Evolutionary conservation across 1,140 invertebrate genomes (phyloP), one percentile per base, ranked within the genome.

Genomic region (Marisa cornuarietis): DNA sequence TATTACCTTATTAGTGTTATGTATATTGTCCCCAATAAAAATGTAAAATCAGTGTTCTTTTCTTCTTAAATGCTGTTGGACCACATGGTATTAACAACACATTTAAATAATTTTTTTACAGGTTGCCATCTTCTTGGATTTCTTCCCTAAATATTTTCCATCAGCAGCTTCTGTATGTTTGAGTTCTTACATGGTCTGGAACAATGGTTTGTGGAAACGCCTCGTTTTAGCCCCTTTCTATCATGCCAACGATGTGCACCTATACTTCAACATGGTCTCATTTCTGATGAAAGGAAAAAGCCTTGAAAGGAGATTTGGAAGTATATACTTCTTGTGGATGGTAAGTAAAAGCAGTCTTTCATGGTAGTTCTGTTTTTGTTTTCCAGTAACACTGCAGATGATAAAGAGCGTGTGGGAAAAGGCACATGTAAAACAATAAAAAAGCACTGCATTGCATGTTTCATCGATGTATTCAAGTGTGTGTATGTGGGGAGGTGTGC

Each of bases 251-350:
- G 94, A 95, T 83, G 93, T 94, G 93, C 94, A 95, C 90, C 91
- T 95, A 0, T 95, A 95, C 86, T 95, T 94, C 86, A 95, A 95
- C 84, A 95, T 95, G 94, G 88, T 93, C 22, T 95, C 94, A 4
- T 93, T 95, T 63, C 88, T 95, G 14, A 88, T 93, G 42, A 95
- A 95, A 91, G 94, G 94, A 14, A 88, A 89, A 18, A 80, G 78
- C 49, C 80, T 92, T 4, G 94, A 95, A 86, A 90, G 88, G 11
- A 90, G 91, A 81, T 93, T 93, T 84, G 93, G 93, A 24, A 92
- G 91, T 76, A 52, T 83, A 1, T 94, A 94, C 86, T 95, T 94
- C 90, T 87, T 87, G 0, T 87, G 93, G 69, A 87, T 95, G 3
- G 77, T 95, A 54, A 52, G 61, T 42, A 42, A 8, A 14, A 24